Evolutionary conservation across 1,140 invertebrate genomes (phyloP), one percentile per base, ranked within the genome.

Genomic region (Zaprionus ghesquierei): DNA sequence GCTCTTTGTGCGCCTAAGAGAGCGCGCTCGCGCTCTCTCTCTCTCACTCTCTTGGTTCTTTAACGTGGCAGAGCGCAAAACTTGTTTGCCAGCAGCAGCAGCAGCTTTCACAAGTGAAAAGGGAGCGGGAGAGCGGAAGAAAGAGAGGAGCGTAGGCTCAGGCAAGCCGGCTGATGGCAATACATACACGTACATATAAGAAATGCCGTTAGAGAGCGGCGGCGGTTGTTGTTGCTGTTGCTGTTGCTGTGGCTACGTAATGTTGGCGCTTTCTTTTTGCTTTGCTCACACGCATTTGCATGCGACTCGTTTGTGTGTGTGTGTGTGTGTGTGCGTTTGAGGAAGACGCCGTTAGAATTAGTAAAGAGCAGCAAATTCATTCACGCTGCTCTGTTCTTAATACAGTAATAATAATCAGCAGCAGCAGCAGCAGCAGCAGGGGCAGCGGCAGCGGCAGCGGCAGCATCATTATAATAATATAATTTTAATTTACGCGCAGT

Each of bases 211-310:
- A 86, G 75, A 78, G 68, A 63, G 63, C 70, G 77, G 15, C 29
- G 35, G 18, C 10, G 35, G 12, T n/a, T 56, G 35, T 15, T 58
- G 31, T 38, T 44, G 41, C 9, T 41, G 41, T 41, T 29, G 25
- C 22, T 66, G 61, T 72, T 71, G 53, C 44, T 54, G 41, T 71
- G 63, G 71, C 82, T 89, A 87, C 84, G 84, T 87, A 89, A 89
- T 87, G 77, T 70, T 82, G 76, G 77, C 82, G 82, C 82, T 87
- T 87, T 87, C 82, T 87, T 87, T 86, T 62, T 59, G 73, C 60
- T 86, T 62, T 59, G 73, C 60, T 70, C 46, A 70, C 65, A 60
- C 51, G 56, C 38, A 68, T 75, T 78, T 78, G 66, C 72, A 73
- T 74, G 22, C 27, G 55, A 41, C 20, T 15, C 4, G 25, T 23